These are phyloP conservation scores for Archegozetes longisetosus DNA, from an alignment of 1,140 invertebrate species.

Conservation along the genomic window DNA sequence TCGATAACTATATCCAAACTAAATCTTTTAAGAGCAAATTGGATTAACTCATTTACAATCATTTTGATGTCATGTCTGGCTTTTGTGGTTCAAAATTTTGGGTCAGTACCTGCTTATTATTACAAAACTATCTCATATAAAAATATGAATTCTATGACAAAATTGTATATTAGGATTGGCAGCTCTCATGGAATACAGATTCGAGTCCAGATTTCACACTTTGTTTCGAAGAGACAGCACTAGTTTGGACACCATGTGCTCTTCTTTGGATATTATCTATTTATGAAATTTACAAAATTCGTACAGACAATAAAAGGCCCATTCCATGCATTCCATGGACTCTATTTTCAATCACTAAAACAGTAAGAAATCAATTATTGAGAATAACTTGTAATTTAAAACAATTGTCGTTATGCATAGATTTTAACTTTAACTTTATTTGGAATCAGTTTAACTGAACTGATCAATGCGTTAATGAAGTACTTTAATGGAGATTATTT, in stretches of 20 bases:
- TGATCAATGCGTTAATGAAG: no score
- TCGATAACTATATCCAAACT: no score
- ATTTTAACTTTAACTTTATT: not conserved
- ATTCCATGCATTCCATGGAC: not conserved
- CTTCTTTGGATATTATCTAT: conserved; percentile 51
- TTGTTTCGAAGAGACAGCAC: conserved; percentile 72
- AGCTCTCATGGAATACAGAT: conserved; percentile 56
- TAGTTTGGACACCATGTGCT: conserved; percentile 71
- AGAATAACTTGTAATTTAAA: no score
- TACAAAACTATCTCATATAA: no score
- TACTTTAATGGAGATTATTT: no score
- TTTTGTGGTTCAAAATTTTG: no score
- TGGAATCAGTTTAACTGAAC: not conserved
- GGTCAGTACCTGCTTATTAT: no score
- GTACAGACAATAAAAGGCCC: not conserved
- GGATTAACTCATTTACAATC: no score
- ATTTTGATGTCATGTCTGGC: no score
- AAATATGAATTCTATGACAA: no score
- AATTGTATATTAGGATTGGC: no score
- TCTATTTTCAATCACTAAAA: not conserved
- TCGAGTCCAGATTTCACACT: conserved; percentile 56
- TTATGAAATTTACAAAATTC: not conserved
- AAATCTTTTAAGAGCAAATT: no score
- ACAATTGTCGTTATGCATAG: not conserved
- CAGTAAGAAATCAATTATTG: not conserved